Conservation (phyloP, 2,113 vertebrate genomes). For the Hippocampus comes region DNA sequence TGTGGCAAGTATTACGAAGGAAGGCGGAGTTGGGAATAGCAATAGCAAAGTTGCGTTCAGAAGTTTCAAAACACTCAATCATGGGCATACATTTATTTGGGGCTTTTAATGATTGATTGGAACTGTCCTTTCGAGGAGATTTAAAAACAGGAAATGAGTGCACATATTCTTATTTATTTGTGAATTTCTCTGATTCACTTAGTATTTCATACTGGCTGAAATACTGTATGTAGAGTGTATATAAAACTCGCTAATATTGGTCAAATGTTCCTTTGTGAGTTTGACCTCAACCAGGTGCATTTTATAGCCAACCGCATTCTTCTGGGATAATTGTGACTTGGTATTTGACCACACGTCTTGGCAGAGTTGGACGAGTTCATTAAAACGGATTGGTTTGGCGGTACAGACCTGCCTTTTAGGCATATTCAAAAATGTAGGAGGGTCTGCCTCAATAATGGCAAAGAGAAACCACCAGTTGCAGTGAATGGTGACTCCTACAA, state of each 20-base stretch:
- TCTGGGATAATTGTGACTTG: too few species aligned
- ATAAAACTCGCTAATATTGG: neutral
- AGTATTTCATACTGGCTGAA: neutral
- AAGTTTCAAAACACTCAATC: neutral
- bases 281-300: neutral
- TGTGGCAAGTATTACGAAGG: slow-evolving; percentile 14
- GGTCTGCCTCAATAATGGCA: neutral
- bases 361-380: too few species aligned
- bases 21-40: slow-evolving; percentile 22
- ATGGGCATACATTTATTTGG: neutral
- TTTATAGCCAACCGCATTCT: too few species aligned
- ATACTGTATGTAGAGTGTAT: too few species aligned
- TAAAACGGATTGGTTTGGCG: too few species aligned
- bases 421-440: too few species aligned
- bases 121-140: neutral
- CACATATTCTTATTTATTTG: neutral
- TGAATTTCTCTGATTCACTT: neutral
- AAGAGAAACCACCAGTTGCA: neutral
- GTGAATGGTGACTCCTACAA: neutral
- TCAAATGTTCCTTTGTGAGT: neutral
- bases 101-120: neutral
- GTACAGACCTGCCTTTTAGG: too few species aligned
- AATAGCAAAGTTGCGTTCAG: slow-evolving; percentile 13
- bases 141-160: neutral
- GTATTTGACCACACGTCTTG: too few species aligned